Percentiles rank a stretch among this genome's conserved stretches.
Evolutionary conservation across 23 tunicate genomes (phyloP).

Genomic region (Diplosoma virens): DNA sequence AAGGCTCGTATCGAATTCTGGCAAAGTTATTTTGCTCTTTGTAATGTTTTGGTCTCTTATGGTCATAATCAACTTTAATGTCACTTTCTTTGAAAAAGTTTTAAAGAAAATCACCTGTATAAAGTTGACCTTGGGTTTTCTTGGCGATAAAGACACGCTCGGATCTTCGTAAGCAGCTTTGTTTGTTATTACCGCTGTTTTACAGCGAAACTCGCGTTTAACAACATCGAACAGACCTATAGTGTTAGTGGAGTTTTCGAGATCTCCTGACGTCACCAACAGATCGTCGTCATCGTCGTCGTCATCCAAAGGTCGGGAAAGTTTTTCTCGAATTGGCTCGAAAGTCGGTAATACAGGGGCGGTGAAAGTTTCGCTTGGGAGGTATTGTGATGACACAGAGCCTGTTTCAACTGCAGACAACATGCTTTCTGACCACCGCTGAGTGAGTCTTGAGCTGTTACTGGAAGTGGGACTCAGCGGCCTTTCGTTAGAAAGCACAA

Average conservation of each 20-base stretch:
- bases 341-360: not conserved
- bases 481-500: constrained; percentile 32
- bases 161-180: constrained; percentile 71
- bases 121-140: constrained; percentile 70
- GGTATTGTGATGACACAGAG: not conserved
- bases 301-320: constrained; percentile 35
- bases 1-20: too few relatives aligned
- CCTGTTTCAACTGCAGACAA: constrained; percentile 35
- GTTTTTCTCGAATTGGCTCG: constrained; percentile 29
- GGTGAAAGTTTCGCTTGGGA: not conserved
- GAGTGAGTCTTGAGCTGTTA: constrained; percentile 47
- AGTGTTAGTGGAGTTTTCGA: not conserved
- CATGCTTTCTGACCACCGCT: constrained; percentile 51
- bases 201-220: constrained; percentile 82
- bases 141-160: not conserved
- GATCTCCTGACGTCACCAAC: constrained; percentile 54
- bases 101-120: constrained; percentile 70
- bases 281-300: constrained; percentile 70
- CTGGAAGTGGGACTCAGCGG: constrained; percentile 46
- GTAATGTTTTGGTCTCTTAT: too few relatives aligned
- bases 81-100: too few relatives aligned
- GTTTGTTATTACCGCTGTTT: constrained; percentile 79
- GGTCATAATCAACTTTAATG: too few relatives aligned
- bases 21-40: too few relatives aligned
- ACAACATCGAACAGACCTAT: constrained; percentile 85